A percentile compares a stretch with the other conserved stretches of the same genome.
Evolutionary conservation across 2,113 vertebrate species (phyloP).

Genomic region (Lagopus muta): DNA sequence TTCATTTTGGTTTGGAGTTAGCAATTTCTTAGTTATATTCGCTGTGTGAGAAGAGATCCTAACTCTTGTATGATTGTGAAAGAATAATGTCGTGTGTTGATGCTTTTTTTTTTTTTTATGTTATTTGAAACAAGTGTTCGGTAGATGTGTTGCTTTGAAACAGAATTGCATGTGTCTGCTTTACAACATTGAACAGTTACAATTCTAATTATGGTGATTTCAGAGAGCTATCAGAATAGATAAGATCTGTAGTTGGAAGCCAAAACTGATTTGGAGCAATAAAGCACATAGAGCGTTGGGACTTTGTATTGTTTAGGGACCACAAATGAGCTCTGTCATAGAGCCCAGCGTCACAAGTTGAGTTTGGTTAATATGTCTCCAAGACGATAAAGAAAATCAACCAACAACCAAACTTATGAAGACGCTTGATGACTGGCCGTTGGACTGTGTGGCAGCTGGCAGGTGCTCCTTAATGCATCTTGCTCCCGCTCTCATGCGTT

Average conservation of each 20-base stretch:
- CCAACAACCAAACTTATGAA: neutral
- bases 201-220: neutral
- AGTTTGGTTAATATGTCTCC: neutral
- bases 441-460: neutral
- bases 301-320: neutral
- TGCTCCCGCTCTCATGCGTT: fast-evolving
- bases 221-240: neutral
- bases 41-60: neutral
- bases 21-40: neutral
- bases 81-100: fast-evolving
- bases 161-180: neutral
- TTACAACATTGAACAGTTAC: neutral
- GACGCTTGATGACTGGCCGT: neutral
- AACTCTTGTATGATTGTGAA: neutral
- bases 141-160: neutral
- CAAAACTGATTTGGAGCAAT: neutral
- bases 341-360: fast-evolving
- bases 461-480: neutral
- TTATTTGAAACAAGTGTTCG: fast-evolving
- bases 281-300: neutral
- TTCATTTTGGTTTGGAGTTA: neutral
- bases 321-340: neutral
- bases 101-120: neutral
- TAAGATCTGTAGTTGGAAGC: neutral
- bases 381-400: neutral